A percentile compares a stretch with the other conserved stretches of the same genome.
These are phyloP conservation scores for Pachyuromys duprasi DNA, from an alignment of 2,797 vertebrate species.

Conservation along the genomic window DNA sequence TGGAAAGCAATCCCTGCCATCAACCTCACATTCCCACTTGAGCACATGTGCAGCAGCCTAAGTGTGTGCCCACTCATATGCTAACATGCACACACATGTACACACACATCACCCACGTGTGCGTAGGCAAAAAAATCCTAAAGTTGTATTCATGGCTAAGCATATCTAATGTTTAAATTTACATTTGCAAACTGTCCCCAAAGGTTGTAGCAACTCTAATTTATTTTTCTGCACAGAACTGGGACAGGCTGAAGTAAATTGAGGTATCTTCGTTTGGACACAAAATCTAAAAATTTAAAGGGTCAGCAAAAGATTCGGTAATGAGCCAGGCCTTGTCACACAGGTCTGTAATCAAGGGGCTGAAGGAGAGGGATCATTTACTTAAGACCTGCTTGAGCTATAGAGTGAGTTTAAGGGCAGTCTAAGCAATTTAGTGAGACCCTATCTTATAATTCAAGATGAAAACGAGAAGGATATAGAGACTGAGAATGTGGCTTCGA, in stretches of 20 bases:
- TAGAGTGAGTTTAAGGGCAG: background rate
- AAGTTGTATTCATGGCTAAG: background rate
- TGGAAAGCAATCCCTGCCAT: background rate
- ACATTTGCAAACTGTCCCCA: background rate
- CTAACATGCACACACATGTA: background rate
- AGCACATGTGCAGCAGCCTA: background rate
- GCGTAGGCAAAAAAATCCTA: background rate
- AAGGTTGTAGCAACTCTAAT: background rate
- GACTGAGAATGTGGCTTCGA: background rate
- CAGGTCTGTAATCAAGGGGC: background rate
- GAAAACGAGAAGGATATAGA: background rate
- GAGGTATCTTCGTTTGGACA: background rate
- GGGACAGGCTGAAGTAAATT: background rate
- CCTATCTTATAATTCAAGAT: background rate
- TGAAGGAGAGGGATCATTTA: background rate
- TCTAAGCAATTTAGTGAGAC: background rate
- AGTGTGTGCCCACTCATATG: background rate
- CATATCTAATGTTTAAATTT: conserved; percentile 10
- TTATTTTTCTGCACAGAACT: background rate
- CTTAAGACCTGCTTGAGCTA: too few relatives aligned
- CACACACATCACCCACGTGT: background rate
- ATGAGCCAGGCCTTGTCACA: background rate
- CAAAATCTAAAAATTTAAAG: background rate
- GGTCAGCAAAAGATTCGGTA: background rate
- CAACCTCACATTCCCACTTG: background rate